Base-by-base conservation (phyloP, 92 coral and sea anemone genomes). In the Bergia sp. region DNA sequence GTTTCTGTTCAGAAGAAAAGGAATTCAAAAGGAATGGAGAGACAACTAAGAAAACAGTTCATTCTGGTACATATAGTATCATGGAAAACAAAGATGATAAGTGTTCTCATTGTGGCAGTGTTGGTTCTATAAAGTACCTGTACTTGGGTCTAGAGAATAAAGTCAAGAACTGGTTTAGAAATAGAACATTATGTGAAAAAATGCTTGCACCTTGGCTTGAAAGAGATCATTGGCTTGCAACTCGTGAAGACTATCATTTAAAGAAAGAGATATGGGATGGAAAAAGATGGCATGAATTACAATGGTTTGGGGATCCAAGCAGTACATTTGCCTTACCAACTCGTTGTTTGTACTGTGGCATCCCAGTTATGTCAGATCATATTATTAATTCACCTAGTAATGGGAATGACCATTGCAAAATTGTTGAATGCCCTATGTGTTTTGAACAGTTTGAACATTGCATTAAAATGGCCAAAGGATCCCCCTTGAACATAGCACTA, bases 221-320 rank as follows among this genome's bases (percentile, higher is more conserved):
- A 13, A 50, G 57, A 50, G 57, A 50, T 42, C 5, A 43, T 75
- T 86, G 89, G 98, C 85, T 85, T 45, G 94, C 79, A 47, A 88
- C 38, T 23, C 20, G 36, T 13, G 80, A 73, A 40, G 41, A 81
- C 40, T 84, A 87, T 74, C 82, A 44, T 44, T 41, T 76, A 21
- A 95, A 93, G 76, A 91, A 90, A 75, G 98, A 93, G 74, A 86
- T 93, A 5, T 93, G 96, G 98, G 96, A 95, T 90, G 96, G 96
- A n/a, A 81, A 93, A 57, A 55, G 96, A 39, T 95, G 94, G 93
- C 37, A 16, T 4, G 94, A 95, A 21, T 90, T 95, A 15, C 89
- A 88, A 74, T 91, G 98, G 98, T 95, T 95, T 85, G 91, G 93
- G 97, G 86, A 94, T 82, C 95, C 95, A 74, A 73, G 87, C 21